Base-by-base conservation (phyloP, 2,797 vertebrate genomes). In the Myotis planiceps region DNA sequence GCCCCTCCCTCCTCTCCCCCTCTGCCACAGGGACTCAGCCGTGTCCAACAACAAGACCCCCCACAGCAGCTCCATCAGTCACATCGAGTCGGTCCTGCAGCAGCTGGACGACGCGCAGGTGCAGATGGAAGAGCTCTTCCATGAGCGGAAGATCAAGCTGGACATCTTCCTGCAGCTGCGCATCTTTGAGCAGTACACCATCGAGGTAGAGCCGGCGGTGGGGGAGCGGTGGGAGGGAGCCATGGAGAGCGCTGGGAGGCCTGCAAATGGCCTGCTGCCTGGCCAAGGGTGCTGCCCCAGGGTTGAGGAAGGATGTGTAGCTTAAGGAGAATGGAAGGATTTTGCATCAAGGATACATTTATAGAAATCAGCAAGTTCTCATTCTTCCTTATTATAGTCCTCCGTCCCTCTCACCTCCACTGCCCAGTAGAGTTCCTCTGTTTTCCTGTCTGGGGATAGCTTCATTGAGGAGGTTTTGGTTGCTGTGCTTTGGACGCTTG, bases 121-220 rank as follows among this genome's bases (percentile, higher is more conserved):
- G 76, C 99, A 99, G 98, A 99, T 99, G 99, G 99, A 99, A 98
- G 99, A 99, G 75, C 98, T 99, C 45, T 99, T 99, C 97, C 99
- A 99, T 29, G 99, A 99, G 97, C 99, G 99, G 97, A 99, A 99
- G 98, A 99, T 99, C 96, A 99, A 99, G 66, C 98, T 99, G 96
- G 99, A 99, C 84, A 99, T 99, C 96, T 99, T 99, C 98, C 98
- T 99, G 94, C 99, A 99, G 98, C 99, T 99, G 27, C 99, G 99
- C 71, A 99, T 99, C 96, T 99, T 99, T 95, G 99, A 99, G 96
- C 99, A 99, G 98, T 99, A 99, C 88, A 99, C 98, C 85, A 99
- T 99, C 2, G 99, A 99, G 99, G 99, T 99, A 98, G 96, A 93
- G 10, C 27, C 55, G 18, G 53, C 2, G 82, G n/a, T 6, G 80